These are phyloP conservation scores for Dromaius novaehollandiae DNA, from an alignment of 2,113 vertebrate genomes.

Conservation along the genomic window DNA sequence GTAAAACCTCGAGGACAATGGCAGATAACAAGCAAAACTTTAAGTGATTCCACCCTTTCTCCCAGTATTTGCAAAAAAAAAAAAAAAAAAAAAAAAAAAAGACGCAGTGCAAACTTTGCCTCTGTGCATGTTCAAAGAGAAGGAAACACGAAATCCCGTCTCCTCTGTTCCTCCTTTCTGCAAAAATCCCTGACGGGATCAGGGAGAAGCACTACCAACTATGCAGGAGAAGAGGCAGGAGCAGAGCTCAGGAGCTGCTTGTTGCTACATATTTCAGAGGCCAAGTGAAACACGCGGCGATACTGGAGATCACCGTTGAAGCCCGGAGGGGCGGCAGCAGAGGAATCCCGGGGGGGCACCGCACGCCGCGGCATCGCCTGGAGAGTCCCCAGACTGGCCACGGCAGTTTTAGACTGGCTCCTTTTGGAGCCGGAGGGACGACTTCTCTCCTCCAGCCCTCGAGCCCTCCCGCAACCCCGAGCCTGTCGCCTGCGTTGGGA, in stretches of 20 bases:
- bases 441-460: neutral
- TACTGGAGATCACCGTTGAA: neutral
- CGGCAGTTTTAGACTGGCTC: neutral
- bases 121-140: neutral
- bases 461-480: no score
- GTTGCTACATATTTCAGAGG: neutral
- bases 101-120: neutral
- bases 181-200: neutral
- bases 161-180: neutral
- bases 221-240: neutral
- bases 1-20: neutral
- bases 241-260: neutral
- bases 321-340: neutral
- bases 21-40: neutral
- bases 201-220: neutral
- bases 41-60: neutral
- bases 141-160: neutral
- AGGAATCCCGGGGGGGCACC: rapidly evolving
- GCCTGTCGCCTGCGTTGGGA: no score
- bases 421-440: neutral
- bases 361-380: neutral
- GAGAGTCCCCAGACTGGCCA: neutral
- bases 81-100: no score
- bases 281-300: neutral
- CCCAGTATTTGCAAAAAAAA: no score